phyloP scores from a whole-genome alignment of 2,113 vertebrate species.

The Leptocoma aspasia region DNA sequence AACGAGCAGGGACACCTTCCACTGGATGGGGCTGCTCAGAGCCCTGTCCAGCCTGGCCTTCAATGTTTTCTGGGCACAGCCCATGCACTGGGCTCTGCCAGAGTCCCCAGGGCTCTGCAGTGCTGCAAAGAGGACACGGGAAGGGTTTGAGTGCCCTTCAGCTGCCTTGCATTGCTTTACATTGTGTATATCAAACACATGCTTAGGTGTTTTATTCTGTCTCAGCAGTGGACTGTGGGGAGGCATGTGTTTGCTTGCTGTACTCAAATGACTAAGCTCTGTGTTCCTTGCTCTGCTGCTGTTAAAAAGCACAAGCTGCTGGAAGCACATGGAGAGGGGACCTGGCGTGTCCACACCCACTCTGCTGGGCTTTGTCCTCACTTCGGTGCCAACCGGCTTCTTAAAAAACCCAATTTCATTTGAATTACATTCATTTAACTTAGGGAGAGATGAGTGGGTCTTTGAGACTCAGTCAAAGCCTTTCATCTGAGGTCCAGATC shows the following conservation, averaged over 20 bases:
- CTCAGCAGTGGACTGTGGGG: background rate
- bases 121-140: background rate
- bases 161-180: background rate
- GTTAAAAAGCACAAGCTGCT: background rate
- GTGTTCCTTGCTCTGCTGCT: background rate
- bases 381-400: background rate
- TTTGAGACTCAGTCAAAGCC: background rate
- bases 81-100: background rate
- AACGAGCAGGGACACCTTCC: rapidly evolving
- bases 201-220: background rate
- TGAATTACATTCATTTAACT: background rate
- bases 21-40: background rate
- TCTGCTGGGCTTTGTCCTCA: background rate
- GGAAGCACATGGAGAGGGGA: background rate
- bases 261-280: background rate
- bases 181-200: rapidly evolving
- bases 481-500: background rate
- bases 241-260: background rate
- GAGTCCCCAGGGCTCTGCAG: background rate
- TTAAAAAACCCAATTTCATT: background rate
- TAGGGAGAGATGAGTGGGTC: rapidly evolving
- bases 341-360: background rate
- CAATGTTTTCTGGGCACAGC: rapidly evolving
- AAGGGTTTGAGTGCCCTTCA: background rate
- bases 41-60: background rate